A percentile compares a stretch with the other conserved stretches of the same genome.
Evolutionary conservation across 2,797 vertebrate species (phyloP).

Genomic region (Phoxinus dragarum): DNA sequence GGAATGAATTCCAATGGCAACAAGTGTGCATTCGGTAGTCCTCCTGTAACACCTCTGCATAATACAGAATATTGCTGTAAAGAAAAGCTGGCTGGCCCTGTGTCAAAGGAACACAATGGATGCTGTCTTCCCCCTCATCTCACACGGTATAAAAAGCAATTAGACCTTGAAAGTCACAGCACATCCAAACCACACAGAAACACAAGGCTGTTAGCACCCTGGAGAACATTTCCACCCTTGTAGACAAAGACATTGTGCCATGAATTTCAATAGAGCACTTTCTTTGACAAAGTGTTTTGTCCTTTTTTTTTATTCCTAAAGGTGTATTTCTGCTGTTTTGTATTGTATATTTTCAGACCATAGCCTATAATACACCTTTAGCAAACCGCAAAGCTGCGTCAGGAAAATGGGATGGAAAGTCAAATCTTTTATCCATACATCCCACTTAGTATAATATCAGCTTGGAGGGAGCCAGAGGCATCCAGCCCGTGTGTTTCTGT

Average conservation of each 20-base stretch:
- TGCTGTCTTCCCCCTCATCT: conserved; percentile 45
- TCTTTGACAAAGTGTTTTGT: conserved; percentile 39
- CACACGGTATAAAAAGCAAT: conserved; percentile 53
- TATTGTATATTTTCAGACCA: conserved; percentile 26
- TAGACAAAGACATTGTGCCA: conserved; percentile 38
- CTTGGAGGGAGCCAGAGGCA: conserved; percentile 38
- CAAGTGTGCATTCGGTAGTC: conserved; percentile 9
- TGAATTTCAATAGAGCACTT: conserved; percentile 44
- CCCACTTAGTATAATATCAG: conserved; percentile 39
- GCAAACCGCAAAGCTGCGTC: not conserved
- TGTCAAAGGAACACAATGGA: conserved; percentile 40
- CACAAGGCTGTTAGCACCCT: conserved; percentile 43
- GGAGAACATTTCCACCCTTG: conserved; percentile 42
- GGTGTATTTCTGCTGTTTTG: conserved; percentile 1
- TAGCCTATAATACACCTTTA: conserved; percentile 2
- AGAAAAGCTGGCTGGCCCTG: conserved; percentile 33
- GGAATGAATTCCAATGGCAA: conserved; percentile 24
- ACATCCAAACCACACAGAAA: conserved; percentile 43
- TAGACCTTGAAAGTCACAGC: conserved; percentile 58
- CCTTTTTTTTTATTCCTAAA: conserved; percentile 41
- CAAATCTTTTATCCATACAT: conserved; percentile 31
- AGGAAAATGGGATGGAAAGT: not conserved
- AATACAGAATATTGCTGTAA: conserved; percentile 16
- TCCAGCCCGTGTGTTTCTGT: conserved; percentile 61
- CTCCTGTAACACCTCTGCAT: conserved; percentile 20